Conservation (phyloP, 2,888 invertebrate genomes). For the Cetonia aurata region DNA sequence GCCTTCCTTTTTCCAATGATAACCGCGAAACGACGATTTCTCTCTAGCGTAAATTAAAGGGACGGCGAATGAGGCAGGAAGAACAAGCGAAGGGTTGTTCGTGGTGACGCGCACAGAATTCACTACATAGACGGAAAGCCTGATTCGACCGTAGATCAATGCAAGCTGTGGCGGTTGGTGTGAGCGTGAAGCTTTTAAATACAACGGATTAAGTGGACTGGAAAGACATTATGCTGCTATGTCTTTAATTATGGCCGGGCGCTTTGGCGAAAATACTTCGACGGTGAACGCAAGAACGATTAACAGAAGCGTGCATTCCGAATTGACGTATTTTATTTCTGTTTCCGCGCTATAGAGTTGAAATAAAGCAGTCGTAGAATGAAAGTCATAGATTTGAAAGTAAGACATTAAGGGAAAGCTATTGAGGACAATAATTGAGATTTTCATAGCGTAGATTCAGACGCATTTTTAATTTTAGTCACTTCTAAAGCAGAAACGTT, state of each 20-base stretch:
- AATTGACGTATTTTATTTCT: constrained; percentile 32
- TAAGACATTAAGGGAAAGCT: too few species aligned
- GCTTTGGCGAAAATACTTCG: constrained; percentile 25
- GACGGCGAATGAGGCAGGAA: constrained; percentile 16
- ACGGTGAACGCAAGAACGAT: constrained; percentile 6
- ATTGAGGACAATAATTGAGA: too few species aligned
- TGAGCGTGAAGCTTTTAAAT: constrained; percentile 33
- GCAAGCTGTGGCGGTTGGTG: not conserved
- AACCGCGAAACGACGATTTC: constrained; percentile 35
- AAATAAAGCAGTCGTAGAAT: not conserved
- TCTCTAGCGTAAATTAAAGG: constrained; percentile 31
- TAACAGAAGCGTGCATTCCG: constrained; percentile 12
- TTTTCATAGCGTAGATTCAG: too few species aligned
- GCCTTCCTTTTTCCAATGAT: constrained; percentile 25
- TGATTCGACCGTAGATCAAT: constrained; percentile 29
- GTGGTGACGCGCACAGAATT: constrained; percentile 10
- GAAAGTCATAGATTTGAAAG: too few species aligned
- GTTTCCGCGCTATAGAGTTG: constrained; percentile 15
- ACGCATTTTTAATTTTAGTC: too few species aligned
- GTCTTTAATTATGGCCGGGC: constrained; percentile 34
- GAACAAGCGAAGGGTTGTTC: constrained; percentile 33
- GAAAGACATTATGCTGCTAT: constrained; percentile 39
- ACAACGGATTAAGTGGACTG: constrained; percentile 42
- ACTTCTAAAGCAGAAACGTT: too few species aligned
- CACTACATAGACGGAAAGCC: constrained; percentile 16